These are phyloP conservation scores for Capitella teleta DNA, from an alignment of 1,140 invertebrate species.

Conservation along the genomic window DNA sequence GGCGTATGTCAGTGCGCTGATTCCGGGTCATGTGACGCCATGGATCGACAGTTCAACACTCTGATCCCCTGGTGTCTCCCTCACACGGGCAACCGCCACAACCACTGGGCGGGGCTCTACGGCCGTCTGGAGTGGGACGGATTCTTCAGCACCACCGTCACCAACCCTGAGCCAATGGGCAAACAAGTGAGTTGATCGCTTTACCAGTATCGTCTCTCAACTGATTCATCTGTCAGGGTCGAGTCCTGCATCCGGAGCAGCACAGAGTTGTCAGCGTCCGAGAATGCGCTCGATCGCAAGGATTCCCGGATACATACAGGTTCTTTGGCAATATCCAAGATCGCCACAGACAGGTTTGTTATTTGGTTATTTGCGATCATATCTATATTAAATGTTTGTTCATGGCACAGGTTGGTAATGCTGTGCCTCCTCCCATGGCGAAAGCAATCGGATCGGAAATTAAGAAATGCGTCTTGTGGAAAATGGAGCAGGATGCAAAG, in stretches of 20 bases:
- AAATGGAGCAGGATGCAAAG: conserved; percentile 48
- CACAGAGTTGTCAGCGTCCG: conserved; percentile 69
- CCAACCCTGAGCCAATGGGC: conserved; percentile 80
- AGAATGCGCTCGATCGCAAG: conserved; percentile 77
- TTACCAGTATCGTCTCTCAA: not conserved
- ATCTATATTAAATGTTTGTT: no score
- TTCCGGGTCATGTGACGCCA: conserved; percentile 53
- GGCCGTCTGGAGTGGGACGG: conserved; percentile 73
- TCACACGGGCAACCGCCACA: conserved; percentile 74
- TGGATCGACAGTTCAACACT: conserved; percentile 70
- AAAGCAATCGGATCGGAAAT: conserved; percentile 60
- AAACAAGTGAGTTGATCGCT: conserved; percentile 57
- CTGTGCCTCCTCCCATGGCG: conserved; percentile 71
- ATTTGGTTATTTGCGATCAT: no score
- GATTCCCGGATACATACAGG: conserved; percentile 66
- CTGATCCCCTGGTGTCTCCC: conserved; percentile 83
- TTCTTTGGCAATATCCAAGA: conserved; percentile 67
- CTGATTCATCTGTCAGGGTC: conserved; percentile 40
- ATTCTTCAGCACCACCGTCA: conserved; percentile 68
- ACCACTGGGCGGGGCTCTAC: conserved; percentile 68
- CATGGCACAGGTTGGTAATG: conserved; percentile 63
- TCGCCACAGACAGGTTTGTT: conserved; percentile 67
- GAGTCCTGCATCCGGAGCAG: conserved; percentile 71
- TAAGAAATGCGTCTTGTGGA: conserved; percentile 31
- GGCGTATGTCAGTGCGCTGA: conserved; percentile 70